Percentiles rank a stretch among this genome's conserved stretches.
Conservation (phyloP, 2,113 vertebrate genomes). For the Notothenia coriiceps region DNA sequence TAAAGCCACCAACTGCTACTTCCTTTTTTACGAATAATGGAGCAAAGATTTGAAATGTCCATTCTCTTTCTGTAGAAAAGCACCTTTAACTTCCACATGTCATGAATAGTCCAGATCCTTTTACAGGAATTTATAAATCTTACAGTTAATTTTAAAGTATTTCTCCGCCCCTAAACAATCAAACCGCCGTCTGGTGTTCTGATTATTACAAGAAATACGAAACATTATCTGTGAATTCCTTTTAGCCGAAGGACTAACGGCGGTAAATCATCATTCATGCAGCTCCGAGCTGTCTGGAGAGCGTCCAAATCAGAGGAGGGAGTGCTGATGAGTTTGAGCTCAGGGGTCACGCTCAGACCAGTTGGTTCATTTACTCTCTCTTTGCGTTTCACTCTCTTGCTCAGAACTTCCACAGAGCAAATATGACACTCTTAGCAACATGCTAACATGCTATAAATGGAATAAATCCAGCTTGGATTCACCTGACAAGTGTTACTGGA, state of each 20-base stretch:
- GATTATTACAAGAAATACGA: conserved; percentile 12
- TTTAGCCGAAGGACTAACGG: conserved; percentile 24
- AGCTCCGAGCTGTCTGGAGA: conserved; percentile 54
- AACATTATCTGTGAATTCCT: conserved; percentile 29
- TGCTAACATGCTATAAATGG: conserved; percentile 10
- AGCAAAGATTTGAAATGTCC: background rate
- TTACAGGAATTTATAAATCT: background rate
- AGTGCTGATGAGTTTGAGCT: conserved; percentile 50
- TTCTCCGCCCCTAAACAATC: background rate
- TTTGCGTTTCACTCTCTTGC: conserved; percentile 24
- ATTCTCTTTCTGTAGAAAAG: background rate
- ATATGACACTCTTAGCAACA: conserved; percentile 8
- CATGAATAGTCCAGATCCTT: background rate
- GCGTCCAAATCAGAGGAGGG: conserved; percentile 42
- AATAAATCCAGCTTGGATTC: background rate
- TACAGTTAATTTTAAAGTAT: background rate
- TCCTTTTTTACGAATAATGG: background rate
- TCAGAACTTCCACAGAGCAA: conserved; percentile 26
- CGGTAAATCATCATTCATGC: conserved; percentile 40
- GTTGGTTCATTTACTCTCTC: conserved; percentile 51
- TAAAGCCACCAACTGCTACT: background rate
- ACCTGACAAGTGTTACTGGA: background rate
- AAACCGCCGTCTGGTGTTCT: conserved; percentile 20
- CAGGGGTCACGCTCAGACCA: conserved; percentile 55
- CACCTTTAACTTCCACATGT: background rate